Evolutionary conservation across 2,113 vertebrate species (phyloP).

Genomic region (Paramisgurnus dabryanus): DNA sequence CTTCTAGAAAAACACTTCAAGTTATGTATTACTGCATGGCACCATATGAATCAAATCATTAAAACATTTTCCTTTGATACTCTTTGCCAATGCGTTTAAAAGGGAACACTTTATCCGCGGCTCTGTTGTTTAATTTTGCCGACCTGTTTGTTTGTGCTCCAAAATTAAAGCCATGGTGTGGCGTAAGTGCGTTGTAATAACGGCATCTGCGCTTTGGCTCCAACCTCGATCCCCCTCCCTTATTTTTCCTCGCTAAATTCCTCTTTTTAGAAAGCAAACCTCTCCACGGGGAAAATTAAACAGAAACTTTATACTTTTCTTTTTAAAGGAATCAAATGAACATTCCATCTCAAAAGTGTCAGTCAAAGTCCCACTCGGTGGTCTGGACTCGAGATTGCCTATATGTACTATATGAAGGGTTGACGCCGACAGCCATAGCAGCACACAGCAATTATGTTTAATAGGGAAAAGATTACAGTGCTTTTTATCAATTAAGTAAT

Average conservation of each 20-base stretch:
- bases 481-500: slow-evolving; percentile 31
- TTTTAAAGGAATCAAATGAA: slow-evolving; percentile 25
- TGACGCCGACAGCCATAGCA: not conserved
- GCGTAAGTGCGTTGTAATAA: slow-evolving; percentile 22
- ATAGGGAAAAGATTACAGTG: slow-evolving; percentile 17
- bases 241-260: not conserved
- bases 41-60: slow-evolving; percentile 38
- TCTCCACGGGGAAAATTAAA: slow-evolving; percentile 42
- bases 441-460: slow-evolving; percentile 44
- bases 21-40: slow-evolving; percentile 34
- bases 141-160: slow-evolving; percentile 18
- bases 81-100: slow-evolving; percentile 26
- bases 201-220: not conserved
- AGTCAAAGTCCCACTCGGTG: slow-evolving; percentile 36
- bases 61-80: slow-evolving; percentile 17
- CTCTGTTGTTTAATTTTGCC: slow-evolving; percentile 28
- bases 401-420: not conserved
- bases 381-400: slow-evolving; percentile 23
- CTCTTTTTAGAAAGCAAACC: slow-evolving; percentile 27
- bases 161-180: slow-evolving; percentile 29
- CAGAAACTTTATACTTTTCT: slow-evolving; percentile 38
- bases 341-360: slow-evolving; percentile 14
- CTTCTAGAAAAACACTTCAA: slow-evolving; percentile 30
- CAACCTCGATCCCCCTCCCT: not conserved
- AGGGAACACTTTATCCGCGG: slow-evolving; percentile 18